Percentiles rank a stretch among this genome's conserved stretches.
Evolutionary conservation across 2,113 vertebrate genomes (phyloP).

Genomic region (Emydura subglobosa): DNA sequence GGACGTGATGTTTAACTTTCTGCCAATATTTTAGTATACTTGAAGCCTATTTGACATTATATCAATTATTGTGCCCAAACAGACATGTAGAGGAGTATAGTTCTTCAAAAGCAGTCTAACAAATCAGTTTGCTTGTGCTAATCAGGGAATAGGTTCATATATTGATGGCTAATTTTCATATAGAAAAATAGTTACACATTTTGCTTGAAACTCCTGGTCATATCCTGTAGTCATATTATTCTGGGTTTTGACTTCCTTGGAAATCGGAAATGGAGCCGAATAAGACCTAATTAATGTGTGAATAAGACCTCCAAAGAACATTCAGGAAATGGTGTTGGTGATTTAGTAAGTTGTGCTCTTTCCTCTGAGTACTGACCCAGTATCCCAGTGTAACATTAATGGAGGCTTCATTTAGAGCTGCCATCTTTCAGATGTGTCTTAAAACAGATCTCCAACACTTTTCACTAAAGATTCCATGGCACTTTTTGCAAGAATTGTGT

Average conservation of each 20-base stretch:
- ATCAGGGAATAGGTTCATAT: neutral
- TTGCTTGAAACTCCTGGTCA: rapidly evolving
- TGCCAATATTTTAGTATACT: slow-evolving; percentile 2
- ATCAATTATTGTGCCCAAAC: neutral
- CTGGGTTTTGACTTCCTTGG: neutral
- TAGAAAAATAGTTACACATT: neutral
- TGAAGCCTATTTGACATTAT: neutral
- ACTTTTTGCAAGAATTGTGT: neutral
- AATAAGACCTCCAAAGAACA: slow-evolving; percentile 2
- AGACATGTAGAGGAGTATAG: neutral
- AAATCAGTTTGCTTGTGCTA: rapidly evolving
- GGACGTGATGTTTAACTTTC: slow-evolving; percentile 23
- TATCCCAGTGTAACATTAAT: slow-evolving; percentile 6
- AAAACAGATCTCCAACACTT: slow-evolving; percentile 1
- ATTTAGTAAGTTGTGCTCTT: slow-evolving; percentile 28
- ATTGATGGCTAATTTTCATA: rapidly evolving
- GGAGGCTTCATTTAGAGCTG: slow-evolving; percentile 7
- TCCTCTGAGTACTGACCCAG: slow-evolving; percentile 11
- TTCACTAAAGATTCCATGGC: slow-evolving; percentile 20
- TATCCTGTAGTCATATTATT: neutral
- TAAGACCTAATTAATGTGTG: neutral
- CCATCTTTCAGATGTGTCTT: neutral
- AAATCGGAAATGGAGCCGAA: slow-evolving; percentile 19
- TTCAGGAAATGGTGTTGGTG: slow-evolving; percentile 34
- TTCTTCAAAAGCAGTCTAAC: neutral